Conservation (phyloP, 2,113 vertebrate genomes). For the Myodes glareolus region DNA sequence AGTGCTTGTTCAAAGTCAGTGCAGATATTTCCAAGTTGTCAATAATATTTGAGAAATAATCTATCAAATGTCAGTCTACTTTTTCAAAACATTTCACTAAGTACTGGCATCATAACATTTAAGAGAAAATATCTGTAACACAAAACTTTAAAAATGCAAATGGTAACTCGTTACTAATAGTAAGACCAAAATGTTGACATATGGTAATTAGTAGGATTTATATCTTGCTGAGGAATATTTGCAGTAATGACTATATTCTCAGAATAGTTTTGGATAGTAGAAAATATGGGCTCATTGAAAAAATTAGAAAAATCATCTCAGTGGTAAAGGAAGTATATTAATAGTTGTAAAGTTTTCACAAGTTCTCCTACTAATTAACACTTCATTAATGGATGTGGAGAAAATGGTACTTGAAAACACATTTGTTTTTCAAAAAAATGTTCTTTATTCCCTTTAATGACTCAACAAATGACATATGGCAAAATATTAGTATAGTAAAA, state of each 20-base stretch:
- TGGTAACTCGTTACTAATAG: conserved; percentile 23
- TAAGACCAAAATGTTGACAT: conserved; percentile 51
- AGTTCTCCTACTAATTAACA: conserved; percentile 65
- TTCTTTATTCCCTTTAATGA: conserved; percentile 8
- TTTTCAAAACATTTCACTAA: neutral
- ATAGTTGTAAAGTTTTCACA: conserved; percentile 63
- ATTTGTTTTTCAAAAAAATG: neutral
- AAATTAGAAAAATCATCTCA: conserved; percentile 57
- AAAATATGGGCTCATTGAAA: conserved; percentile 70
- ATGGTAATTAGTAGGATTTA: conserved; percentile 61
- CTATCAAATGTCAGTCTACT: neutral
- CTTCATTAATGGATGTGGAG: conserved; percentile 60
- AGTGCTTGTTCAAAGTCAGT: conserved; percentile 39
- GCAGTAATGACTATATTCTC: conserved; percentile 62
- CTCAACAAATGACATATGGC: conserved; percentile 60
- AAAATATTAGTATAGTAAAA: conserved; percentile 46
- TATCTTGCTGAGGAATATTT: conserved; percentile 67
- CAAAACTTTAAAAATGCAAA: neutral
- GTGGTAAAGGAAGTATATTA: conserved; percentile 67
- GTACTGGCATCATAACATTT: neutral
- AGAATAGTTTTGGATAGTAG: conserved; percentile 63
- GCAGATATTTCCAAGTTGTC: neutral
- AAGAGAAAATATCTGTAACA: neutral
- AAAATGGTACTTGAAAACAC: conserved; percentile 51
- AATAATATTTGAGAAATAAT: conserved; percentile 43